Evolutionary conservation across 2,797 vertebrate genomes (phyloP), one percentile per base, ranked within the genome.

Genomic region (Chanos chanos): DNA sequence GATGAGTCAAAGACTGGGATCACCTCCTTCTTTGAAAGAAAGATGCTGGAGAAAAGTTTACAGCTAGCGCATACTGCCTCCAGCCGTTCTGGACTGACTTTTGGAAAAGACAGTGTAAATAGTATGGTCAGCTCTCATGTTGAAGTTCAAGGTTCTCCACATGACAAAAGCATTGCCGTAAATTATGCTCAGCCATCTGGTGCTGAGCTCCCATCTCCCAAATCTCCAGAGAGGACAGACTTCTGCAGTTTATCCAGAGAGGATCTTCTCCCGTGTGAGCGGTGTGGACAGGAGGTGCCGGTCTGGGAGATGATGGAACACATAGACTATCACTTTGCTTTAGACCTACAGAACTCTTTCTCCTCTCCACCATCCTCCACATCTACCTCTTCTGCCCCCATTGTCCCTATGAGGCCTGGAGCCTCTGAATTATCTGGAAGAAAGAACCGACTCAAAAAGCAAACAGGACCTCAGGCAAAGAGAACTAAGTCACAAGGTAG

Each of bases 241-340:
- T n/a, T n/a, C n/a, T n/a, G n/a, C n/a, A n/a, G n/a, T n/a, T n/a
- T n/a, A n/a, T 50, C 67, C 39, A 1, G 15, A 47, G 89, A 89
- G 33, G 92, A 96, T 77, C 70, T 88, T 71, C 57, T 92, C 12
- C 44, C 1, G 9, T 99, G 96, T 70, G 90, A 95, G 28, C 92
- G 86, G 54, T 99, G 97, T 6, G 89, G 88, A 25, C 76, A 88
- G 76, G 76, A 89, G 0, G 81, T 98, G 61, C 72, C 77, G 21
- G 87, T 86, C 9, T 99, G 96, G 95, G 93, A 99, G 18, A 89
- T 95, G 86, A 91, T 93, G 0, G 97, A 99, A 79, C 97, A 99
- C 52, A 82, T 45, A 2, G 97, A 99, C 75, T 98, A 93, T 52
- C 97, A 99, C 75, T 96, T 95, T 70, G 97, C 97, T 31, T 48